Evolutionary conservation across 2,888 invertebrate genomes (phyloP), one percentile per base, ranked within the genome.

Genomic region (Abrostola triplasia): DNA sequence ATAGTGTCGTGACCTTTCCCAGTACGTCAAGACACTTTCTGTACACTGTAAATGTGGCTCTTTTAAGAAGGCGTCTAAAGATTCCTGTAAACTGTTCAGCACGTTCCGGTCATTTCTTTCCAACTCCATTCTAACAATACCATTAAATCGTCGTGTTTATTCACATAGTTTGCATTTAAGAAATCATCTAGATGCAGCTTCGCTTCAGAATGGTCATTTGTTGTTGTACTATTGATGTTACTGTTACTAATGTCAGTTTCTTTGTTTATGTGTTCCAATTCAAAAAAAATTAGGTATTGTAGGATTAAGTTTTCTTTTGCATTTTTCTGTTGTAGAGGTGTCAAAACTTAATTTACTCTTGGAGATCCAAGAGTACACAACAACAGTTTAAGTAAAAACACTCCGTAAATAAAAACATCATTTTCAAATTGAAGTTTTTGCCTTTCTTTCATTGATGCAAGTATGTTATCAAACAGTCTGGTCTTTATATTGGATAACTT

Each of bases 41-140:
- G 5, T 40, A 9, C 4, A 5, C 7, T 40, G 40, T 10, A 40
- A 10, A 40, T 10, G 40, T 40, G 40, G 7, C 40, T 40, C 40
- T 47, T 47, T 47, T 47, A 47, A 47, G 12, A 47, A 47, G 47
- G 47, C 47, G 47, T 47, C 47, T 12, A 47, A 12, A 47, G 47
- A 47, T 47, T 47, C 47, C 47, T 47, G 47, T 12, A 47, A 47
- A 47, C 13, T 47, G 47, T 47, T 47, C 47, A 47, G 24, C 12
- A 12, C 47, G 47, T 47, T 47, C 6, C 47, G 47, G 47, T 47
- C 47, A 47, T 47, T 47, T 47, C 47, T 47, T 6, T 47, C 47
- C 24, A 47, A 47, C 6, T 47, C 12, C n/a, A n/a, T n/a, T n/a
- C n/a, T 47, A 47, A 47, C 13, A 24, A 47, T n/a, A n/a, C 6